Conservation (phyloP, 2,888 invertebrate species). For the Drosophila prostipennis region DNA sequence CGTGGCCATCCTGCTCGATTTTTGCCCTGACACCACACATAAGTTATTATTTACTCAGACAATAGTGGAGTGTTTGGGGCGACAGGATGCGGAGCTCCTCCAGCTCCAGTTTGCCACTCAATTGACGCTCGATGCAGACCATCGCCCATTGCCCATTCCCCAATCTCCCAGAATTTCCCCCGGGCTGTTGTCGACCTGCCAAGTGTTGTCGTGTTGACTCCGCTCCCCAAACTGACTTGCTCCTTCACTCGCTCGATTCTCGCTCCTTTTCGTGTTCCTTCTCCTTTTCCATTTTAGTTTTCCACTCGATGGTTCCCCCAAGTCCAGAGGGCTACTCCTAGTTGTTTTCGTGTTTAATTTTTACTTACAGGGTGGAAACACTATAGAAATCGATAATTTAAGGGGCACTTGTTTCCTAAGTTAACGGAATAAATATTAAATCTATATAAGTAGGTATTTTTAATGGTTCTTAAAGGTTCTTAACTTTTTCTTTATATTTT, state of each 20-base stretch:
- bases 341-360: slow-evolving; percentile 30
- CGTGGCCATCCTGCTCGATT: slow-evolving; percentile 50
- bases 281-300: slow-evolving; percentile 40
- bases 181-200: slow-evolving; percentile 47
- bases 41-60: slow-evolving; percentile 75
- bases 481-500: no score
- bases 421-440: neutral
- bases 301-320: slow-evolving; percentile 27
- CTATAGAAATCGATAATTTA: neutral
- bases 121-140: slow-evolving; percentile 52
- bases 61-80: slow-evolving; percentile 52
- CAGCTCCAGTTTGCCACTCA: slow-evolving; percentile 73
- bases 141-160: slow-evolving; percentile 19
- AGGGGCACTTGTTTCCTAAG: neutral
- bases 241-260: slow-evolving; percentile 1
- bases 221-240: slow-evolving; percentile 21
- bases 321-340: slow-evolving; percentile 15
- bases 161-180: slow-evolving; percentile 22
- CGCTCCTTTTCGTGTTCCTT: slow-evolving; percentile 2
- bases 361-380: neutral
- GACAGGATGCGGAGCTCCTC: slow-evolving; percentile 40
- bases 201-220: slow-evolving; percentile 51
- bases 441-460: neutral
- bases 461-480: no score
- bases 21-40: slow-evolving; percentile 70